A percentile compares a stretch with the other conserved stretches of the same genome.
Evolutionary conservation across 2,113 vertebrate species (phyloP).

Genomic region (Zapornia atra): DNA sequence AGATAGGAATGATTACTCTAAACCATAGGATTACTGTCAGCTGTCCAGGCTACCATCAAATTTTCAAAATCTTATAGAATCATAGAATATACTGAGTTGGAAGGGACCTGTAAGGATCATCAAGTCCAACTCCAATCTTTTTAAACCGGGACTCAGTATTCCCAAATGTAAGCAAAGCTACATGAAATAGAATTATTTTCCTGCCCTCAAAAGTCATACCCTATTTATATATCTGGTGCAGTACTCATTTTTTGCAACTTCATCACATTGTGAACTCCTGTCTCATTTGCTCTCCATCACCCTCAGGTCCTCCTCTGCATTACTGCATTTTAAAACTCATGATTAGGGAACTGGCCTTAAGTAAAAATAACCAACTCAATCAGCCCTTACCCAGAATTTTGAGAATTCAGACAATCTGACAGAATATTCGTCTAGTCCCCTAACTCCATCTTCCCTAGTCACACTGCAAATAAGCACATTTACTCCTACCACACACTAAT

Average conservation of each 20-base stretch:
- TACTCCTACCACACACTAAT: conserved; percentile 20
- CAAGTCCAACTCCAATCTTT: neutral
- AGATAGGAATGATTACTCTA: neutral
- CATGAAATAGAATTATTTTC: conserved; percentile 15
- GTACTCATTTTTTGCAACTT: conserved; percentile 20
- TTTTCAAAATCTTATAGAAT: neutral
- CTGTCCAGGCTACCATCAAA: neutral
- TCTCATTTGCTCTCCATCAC: conserved; percentile 36
- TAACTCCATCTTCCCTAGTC: neutral
- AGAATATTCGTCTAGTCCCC: neutral
- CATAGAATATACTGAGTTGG: too few relatives aligned
- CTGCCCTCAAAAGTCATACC: conserved; percentile 12
- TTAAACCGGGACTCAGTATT: neutral
- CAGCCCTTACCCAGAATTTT: neutral
- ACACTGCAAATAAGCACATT: conserved; percentile 25
- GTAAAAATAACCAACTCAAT: conserved; percentile 35
- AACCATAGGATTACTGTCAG: neutral
- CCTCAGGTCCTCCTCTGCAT: conserved; percentile 10
- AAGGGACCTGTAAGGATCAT: too few relatives aligned
- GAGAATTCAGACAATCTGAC: neutral
- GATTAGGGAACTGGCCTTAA: neutral
- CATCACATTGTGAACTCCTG: conserved; percentile 30
- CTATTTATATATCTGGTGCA: conserved; percentile 19
- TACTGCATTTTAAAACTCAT: neutral
- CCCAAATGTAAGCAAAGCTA: neutral